A percentile compares a stretch with the other conserved stretches of the same genome.
Evolutionary conservation across 2,797 vertebrate genomes (phyloP).

Genomic region (Darevskia mixta): DNA sequence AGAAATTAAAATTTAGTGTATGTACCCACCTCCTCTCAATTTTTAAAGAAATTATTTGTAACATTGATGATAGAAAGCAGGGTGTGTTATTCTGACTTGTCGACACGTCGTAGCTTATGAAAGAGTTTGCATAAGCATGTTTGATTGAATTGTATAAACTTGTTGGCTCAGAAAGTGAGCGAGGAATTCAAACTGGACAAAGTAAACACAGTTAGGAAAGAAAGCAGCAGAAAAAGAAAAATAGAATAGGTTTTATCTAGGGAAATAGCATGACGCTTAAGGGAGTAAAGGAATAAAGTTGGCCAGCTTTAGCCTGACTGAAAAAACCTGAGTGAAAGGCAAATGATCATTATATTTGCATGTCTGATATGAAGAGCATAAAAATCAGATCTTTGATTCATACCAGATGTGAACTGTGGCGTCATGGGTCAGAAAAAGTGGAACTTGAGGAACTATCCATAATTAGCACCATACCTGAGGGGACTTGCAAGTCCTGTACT

Average conservation of each 20-base stretch:
- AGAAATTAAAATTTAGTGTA: neutral
- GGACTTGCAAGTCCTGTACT: conserved; percentile 46
- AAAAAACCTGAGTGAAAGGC: conserved; percentile 72
- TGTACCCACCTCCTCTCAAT: conserved; percentile 5
- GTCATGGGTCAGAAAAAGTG: conserved; percentile 54
- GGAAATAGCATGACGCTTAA: conserved; percentile 62
- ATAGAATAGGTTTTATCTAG: conserved; percentile 65
- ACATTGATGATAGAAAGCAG: fast-evolving
- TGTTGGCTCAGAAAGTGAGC: conserved; percentile 16
- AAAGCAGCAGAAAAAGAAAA: conserved; percentile 32
- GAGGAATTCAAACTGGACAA: conserved; percentile 23
- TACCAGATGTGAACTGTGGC: conserved; percentile 65
- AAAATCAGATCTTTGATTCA: conserved; percentile 35
- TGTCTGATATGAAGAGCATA: conserved; percentile 41
- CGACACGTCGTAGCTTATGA: conserved; percentile 11
- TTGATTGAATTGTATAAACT: conserved; percentile 12
- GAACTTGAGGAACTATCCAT: conserved; percentile 56
- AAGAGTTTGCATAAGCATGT: conserved; percentile 48
- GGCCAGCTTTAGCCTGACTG: conserved; percentile 57
- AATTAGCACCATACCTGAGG: conserved; percentile 66
- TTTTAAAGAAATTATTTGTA: neutral
- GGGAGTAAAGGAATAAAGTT: conserved; percentile 67
- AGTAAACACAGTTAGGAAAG: conserved; percentile 30
- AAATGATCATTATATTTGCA: conserved; percentile 58
- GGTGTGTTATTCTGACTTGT: neutral